phyloP scores from a whole-genome alignment of 2,888 invertebrate species.

The Stomorhina lunata region DNA sequence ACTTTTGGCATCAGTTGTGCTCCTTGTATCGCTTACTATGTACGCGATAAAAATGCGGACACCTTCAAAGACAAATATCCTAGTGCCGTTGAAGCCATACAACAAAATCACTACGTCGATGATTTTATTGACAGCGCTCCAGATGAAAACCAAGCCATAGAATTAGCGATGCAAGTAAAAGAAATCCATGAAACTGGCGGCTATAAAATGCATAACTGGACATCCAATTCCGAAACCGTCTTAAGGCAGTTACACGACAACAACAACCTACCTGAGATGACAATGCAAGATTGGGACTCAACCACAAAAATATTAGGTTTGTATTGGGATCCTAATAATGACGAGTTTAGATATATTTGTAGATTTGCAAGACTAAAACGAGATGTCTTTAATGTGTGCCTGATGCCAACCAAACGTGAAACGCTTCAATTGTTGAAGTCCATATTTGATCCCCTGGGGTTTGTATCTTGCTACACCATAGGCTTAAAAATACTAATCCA shows the following conservation, averaged over 20 bases:
- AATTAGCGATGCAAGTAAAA: slow-evolving; percentile 27
- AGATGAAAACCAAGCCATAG: slow-evolving; percentile 24
- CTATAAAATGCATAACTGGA: slow-evolving; percentile 5
- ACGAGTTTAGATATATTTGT: slow-evolving; percentile 42
- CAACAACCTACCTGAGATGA: not conserved
- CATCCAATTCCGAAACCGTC: slow-evolving; percentile 31
- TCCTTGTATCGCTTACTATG: slow-evolving; percentile 50
- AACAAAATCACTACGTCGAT: slow-evolving; percentile 69
- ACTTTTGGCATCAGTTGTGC: slow-evolving; percentile 42
- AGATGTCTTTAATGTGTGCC: not conserved
- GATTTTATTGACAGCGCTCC: slow-evolving; percentile 40
- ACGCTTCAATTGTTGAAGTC: slow-evolving; percentile 26
- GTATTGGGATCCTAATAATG: slow-evolving; percentile 52
- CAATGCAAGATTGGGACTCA: not conserved
- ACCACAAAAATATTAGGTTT: slow-evolving; percentile 43
- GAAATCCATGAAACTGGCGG: slow-evolving; percentile 35
- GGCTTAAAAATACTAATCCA: slow-evolving; percentile 17
- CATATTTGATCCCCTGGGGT: slow-evolving; percentile 32
- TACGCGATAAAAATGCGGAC: slow-evolving; percentile 29
- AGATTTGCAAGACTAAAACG: slow-evolving; percentile 32
- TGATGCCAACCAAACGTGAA: slow-evolving; percentile 31
- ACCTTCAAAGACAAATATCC: slow-evolving; percentile 47
- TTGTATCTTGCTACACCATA: slow-evolving; percentile 22
- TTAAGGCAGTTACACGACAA: not conserved
- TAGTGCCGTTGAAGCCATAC: slow-evolving; percentile 67